Evolutionary conservation across 2,113 vertebrate genomes (phyloP).

Genomic region (Potamarius usumacintae): DNA sequence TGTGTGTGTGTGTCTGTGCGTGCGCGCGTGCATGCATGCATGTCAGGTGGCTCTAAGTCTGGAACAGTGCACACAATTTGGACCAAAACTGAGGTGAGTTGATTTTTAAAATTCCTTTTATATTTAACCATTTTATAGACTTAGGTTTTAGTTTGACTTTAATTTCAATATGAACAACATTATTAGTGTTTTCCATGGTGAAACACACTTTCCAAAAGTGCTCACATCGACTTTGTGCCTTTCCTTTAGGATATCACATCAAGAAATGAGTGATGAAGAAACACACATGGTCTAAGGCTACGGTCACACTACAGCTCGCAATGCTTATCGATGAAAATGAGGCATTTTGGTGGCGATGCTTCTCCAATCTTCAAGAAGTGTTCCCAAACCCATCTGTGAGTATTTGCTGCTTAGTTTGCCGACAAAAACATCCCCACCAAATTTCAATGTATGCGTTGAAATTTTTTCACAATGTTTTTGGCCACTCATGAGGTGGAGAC

Average conservation of each 20-base stretch:
- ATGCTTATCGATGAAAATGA: too few species aligned
- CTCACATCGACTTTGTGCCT: constrained; percentile 18
- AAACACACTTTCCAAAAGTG: not conserved
- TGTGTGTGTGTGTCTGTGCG: not conserved
- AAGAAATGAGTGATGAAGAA: constrained; percentile 66
- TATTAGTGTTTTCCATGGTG: not conserved
- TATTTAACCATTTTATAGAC: not conserved
- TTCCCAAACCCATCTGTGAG: too few species aligned
- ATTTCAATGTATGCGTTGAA: too few species aligned
- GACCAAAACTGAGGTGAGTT: constrained; percentile 73
- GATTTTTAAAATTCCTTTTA: not conserved
- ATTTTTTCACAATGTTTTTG: too few species aligned
- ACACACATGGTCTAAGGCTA: not conserved
- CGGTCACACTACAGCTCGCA: too few species aligned
- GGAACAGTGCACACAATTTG: constrained; percentile 61
- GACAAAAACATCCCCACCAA: too few species aligned
- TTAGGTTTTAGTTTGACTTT: not conserved
- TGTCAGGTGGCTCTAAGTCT: constrained; percentile 65
- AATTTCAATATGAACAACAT: not conserved
- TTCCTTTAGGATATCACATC: constrained; percentile 73
- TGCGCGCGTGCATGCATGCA: not conserved
- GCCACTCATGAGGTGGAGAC: too few species aligned
- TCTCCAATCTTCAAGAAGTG: too few species aligned
- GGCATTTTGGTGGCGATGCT: too few species aligned
- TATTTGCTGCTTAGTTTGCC: too few species aligned